Base-by-base conservation (phyloP, 2,888 invertebrate genomes). In the Eulithis prunata region DNA sequence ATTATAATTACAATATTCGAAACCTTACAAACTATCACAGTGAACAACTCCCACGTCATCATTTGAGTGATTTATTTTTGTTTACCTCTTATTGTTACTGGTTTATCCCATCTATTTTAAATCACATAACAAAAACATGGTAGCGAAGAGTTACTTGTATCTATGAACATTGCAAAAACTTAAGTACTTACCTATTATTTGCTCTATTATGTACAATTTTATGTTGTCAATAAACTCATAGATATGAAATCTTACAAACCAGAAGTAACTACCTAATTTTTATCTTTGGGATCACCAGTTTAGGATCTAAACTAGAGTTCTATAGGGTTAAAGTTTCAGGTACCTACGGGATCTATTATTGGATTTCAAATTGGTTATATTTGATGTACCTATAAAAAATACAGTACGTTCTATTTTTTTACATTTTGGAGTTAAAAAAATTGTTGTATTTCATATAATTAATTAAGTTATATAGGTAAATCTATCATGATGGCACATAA, bases 251-350 rank as follows among this genome's bases (percentile, higher is more conserved):
- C 57, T 69, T 68, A 74, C 57, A 71, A 74, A 76, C 73, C 64
- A 72, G 73, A 77, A 77, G 70, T 75, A 81, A 5, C 41, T 41
- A 41, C 74, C 80, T 82, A 83, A 74, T 75, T 76, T 77, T 56
- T 80, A 85, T 86, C 85, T 86, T 87, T 87, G 86, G 86, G 78
- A 77, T 81, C 76, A 73, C 76, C 71, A 71, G 75, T 79, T 78
- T 72, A 79, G 79, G 73, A 70, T 75, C 76, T 80, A 78, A 71
- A 66, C 75, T 82, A 78, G 78, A 81, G 80, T 78, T 72, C 53
- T 68, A 53, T 45, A 70, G 62, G 69, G 71, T 75, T 74, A 72
- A 69, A 72, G 68, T 78, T 68, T 85, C 84, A 87, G 85, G 85
- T 85, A 86, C n/a, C n/a, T n/a, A n/a, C 84, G 82, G 78, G 72